Evolutionary conservation across 2,113 vertebrate species (phyloP).

Genomic region (Elephantulus edwardii): DNA sequence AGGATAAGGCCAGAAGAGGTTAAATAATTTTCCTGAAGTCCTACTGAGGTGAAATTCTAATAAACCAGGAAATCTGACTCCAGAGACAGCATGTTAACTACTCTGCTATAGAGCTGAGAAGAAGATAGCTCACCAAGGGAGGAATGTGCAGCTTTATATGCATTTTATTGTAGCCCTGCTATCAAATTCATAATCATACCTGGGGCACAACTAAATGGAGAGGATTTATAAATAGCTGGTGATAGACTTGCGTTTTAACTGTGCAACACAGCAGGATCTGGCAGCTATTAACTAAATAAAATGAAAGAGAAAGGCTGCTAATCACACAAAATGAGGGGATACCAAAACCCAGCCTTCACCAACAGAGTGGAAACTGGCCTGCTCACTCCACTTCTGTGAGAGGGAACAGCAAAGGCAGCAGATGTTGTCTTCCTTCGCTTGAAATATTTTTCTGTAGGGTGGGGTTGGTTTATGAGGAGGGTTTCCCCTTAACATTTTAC

Average conservation of each 20-base stretch:
- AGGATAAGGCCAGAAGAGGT: neutral
- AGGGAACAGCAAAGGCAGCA: neutral
- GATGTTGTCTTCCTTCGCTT: neutral
- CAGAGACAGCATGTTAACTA: neutral
- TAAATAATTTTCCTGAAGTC: neutral
- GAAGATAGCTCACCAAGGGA: neutral
- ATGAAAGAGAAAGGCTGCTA: neutral
- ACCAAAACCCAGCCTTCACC: neutral
- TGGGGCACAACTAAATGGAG: neutral
- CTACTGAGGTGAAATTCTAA: constrained; percentile 2
- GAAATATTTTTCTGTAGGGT: neutral
- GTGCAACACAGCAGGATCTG: neutral
- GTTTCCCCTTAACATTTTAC: neutral
- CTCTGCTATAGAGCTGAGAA: neutral
- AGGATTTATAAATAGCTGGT: neutral
- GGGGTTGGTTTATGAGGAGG: neutral
- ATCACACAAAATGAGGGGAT: neutral
- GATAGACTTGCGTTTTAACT: neutral
- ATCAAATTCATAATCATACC: neutral
- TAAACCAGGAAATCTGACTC: neutral
- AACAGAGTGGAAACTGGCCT: neutral
- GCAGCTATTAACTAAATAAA: constrained; percentile 50
- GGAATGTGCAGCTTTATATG: neutral
- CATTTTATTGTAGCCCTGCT: neutral
- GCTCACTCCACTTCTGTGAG: neutral